phyloP scores from a whole-genome alignment of 2,888 invertebrate species.

The Apamea crenata region DNA sequence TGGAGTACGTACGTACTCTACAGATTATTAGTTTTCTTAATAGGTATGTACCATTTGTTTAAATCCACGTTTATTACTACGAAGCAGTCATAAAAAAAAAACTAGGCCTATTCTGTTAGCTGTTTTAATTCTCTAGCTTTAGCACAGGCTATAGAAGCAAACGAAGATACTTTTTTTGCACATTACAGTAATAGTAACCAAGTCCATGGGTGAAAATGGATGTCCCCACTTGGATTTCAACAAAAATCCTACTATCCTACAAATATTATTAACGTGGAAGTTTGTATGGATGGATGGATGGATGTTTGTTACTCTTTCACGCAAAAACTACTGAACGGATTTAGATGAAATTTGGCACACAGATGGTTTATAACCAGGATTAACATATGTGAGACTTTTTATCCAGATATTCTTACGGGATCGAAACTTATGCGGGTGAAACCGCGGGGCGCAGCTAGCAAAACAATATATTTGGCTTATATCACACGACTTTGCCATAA shows the following conservation, averaged over 20 bases:
- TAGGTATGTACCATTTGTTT: neutral
- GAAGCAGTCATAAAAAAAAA: no score
- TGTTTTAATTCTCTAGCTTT: neutral
- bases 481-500: slow-evolving; percentile 21
- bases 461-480: neutral
- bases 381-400: no score
- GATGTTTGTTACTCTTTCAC: no score
- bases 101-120: no score
- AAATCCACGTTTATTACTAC: neutral
- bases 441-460: neutral
- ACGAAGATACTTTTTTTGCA: neutral
- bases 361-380: no score
- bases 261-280: no score
- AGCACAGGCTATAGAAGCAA: neutral
- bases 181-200: neutral
- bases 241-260: neutral
- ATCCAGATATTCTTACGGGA: no score
- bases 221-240: neutral
- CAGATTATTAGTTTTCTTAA: neutral
- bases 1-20: neutral
- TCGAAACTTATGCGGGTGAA: no score
- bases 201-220: neutral
- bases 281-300: no score
- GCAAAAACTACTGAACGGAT: no score
- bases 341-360: no score